Evolutionary conservation across 2,113 vertebrate species (phyloP).

Genomic region (Riparia riparia): DNA sequence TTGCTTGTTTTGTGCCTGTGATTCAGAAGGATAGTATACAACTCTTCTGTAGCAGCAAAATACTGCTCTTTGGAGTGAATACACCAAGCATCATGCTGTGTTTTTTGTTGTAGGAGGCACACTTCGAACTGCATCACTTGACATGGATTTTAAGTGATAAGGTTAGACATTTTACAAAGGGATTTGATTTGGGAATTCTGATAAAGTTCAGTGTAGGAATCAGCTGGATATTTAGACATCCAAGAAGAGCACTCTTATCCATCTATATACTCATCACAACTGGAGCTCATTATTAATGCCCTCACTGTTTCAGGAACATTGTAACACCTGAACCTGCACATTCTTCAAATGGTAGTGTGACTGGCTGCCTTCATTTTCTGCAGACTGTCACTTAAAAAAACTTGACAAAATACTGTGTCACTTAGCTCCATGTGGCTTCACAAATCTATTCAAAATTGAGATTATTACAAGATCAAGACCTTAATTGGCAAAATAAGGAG

Average conservation of each 20-base stretch:
- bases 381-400: background rate
- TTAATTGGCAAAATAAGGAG: background rate
- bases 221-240: slow-evolving; percentile 17
- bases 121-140: background rate
- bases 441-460: background rate
- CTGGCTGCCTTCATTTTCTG: background rate
- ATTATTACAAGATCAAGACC: background rate
- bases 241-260: background rate
- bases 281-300: slow-evolving; percentile 39
- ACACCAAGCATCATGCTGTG: background rate
- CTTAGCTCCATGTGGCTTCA: background rate
- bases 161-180: background rate
- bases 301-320: slow-evolving; percentile 16
- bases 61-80: background rate
- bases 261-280: background rate
- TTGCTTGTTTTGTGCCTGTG: background rate
- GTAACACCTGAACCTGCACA: background rate
- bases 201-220: background rate
- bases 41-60: background rate
- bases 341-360: background rate
- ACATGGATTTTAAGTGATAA: slow-evolving; percentile 4
- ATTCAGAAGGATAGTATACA: background rate
- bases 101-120: background rate
- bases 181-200: background rate
- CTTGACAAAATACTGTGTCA: slow-evolving; percentile 2